A percentile compares a stretch with the other conserved stretches of the same genome.
Evolutionary conservation across 2,888 invertebrate genomes (phyloP).

Genomic region (Monoplex corrugatus): DNA sequence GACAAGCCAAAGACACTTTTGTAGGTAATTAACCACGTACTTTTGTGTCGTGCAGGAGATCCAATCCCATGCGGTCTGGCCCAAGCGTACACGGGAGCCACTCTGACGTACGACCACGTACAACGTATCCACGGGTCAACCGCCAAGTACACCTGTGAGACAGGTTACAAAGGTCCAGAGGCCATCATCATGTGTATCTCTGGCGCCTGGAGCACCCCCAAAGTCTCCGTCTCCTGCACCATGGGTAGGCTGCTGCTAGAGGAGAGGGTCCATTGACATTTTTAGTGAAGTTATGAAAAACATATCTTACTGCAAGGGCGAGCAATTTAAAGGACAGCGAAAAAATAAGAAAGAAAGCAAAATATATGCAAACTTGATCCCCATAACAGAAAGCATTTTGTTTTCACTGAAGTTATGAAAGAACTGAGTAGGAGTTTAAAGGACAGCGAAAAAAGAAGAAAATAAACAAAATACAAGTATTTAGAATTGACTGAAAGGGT

Average conservation of each 20-base stretch:
- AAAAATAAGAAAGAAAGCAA: too few species aligned
- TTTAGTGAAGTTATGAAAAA: too few species aligned
- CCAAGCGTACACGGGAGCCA: not conserved
- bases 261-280: not conserved
- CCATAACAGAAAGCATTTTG: too few species aligned
- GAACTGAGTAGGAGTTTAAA: too few species aligned
- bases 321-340: too few species aligned
- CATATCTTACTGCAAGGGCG: too few species aligned
- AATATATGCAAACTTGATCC: too few species aligned
- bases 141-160: conserved; percentile 21
- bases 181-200: conserved; percentile 33
- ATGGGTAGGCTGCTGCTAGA: not conserved
- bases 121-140: conserved; percentile 20
- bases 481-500: too few species aligned
- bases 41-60: not conserved
- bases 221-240: not conserved
- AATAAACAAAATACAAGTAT: too few species aligned
- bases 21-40: not conserved
- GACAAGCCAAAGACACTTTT: too few species aligned
- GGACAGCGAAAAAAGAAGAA: too few species aligned
- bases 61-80: conserved; percentile 17
- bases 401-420: too few species aligned
- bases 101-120: conserved; percentile 24
- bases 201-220: not conserved
- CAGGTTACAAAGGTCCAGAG: not conserved